Percentiles rank a stretch among this genome's conserved stretches.
phyloP scores from a whole-genome alignment of 2,113 vertebrate species.

The Egretta garzetta region DNA sequence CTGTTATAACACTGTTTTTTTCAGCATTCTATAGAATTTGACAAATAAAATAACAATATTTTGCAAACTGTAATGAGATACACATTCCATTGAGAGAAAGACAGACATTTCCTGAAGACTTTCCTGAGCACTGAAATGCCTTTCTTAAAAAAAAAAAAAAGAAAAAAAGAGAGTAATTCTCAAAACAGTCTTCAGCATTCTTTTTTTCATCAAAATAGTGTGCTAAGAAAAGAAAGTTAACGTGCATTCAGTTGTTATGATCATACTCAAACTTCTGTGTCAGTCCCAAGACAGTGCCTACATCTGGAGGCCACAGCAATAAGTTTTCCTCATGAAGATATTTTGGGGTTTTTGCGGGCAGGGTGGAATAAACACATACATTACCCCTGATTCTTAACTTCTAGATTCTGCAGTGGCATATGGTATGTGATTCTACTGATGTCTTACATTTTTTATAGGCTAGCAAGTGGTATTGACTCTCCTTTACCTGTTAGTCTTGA shows the following conservation, averaged over 20 bases:
- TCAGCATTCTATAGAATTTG: neutral
- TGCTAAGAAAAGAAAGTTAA: neutral
- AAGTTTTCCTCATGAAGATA: neutral
- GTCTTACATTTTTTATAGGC: neutral
- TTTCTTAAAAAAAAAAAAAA: neutral
- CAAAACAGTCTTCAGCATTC: neutral
- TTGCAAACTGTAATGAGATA: neutral
- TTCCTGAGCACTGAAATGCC: neutral
- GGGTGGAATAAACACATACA: neutral
- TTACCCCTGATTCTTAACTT: neutral
- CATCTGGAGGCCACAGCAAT: neutral
- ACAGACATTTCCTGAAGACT: neutral
- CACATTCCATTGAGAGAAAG: neutral
- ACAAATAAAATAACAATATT: neutral
- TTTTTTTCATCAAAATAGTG: neutral
- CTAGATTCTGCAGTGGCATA: neutral
- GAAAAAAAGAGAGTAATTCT: neutral
- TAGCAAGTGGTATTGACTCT: neutral
- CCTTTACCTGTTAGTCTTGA: neutral
- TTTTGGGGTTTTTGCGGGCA: accelerated
- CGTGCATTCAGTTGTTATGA: neutral
- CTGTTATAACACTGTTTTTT: neutral
- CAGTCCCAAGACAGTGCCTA: neutral
- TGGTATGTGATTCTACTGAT: neutral
- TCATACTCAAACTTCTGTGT: neutral